These are phyloP conservation scores for Lasioglossum morio DNA, from an alignment of 2,888 invertebrate species.

Conservation along the genomic window DNA sequence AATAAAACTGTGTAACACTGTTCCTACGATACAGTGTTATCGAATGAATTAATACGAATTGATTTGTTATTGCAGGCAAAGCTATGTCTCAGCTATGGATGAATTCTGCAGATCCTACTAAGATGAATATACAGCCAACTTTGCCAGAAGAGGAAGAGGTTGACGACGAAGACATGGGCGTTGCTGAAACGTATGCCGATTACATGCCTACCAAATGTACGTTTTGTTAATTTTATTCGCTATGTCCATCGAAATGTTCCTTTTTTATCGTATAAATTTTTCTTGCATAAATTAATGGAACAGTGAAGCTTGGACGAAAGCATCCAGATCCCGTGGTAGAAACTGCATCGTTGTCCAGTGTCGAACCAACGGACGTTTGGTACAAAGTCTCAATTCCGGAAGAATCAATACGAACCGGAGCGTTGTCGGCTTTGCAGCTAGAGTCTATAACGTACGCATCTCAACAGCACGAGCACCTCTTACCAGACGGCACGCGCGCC, in stretches of 20 bases:
- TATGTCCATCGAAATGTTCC: not conserved
- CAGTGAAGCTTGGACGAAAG: constrained; percentile 96
- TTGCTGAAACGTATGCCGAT: constrained; percentile 99
- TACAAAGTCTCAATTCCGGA: constrained; percentile 94
- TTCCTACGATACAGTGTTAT: not conserved
- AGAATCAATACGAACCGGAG: constrained; percentile 92
- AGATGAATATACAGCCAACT: constrained; percentile 82
- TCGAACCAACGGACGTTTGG: constrained; percentile 97
- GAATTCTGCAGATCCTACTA: constrained; percentile 84
- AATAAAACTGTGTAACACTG: not conserved
- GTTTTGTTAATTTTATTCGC: constrained; percentile 63
- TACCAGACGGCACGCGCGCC: constrained; percentile 95
- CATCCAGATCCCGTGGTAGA: constrained; percentile 99
- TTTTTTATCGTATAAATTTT: not conserved
- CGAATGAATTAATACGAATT: not conserved
- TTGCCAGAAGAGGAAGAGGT: constrained; percentile 91
- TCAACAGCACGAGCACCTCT: constrained; percentile 96
- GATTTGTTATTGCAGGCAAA: constrained; percentile 83
- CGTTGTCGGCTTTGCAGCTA: constrained; percentile 97
- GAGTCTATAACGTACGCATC: constrained; percentile 99
- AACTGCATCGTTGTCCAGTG: constrained; percentile 98
- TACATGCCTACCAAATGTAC: constrained; percentile 98
- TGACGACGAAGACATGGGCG: constrained; percentile 98
- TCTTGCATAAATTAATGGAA: constrained; percentile 56
- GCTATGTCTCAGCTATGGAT: constrained; percentile 88